Conservation (phyloP, 2,888 invertebrate genomes). For the Mythimna albipuncta region DNA sequence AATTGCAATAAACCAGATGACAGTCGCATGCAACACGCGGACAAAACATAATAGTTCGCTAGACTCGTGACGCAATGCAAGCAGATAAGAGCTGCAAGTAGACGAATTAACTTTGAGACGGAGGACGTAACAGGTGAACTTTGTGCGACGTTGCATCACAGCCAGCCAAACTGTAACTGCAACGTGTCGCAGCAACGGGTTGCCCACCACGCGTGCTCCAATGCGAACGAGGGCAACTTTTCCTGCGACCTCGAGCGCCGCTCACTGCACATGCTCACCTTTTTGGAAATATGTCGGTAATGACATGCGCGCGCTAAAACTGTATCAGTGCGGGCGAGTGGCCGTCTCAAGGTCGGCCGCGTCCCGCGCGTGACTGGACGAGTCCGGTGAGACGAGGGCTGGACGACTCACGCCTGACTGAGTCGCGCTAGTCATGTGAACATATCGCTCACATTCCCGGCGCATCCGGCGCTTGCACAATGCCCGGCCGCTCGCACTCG, state of each 20-base stretch:
- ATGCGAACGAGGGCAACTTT: constrained; percentile 66
- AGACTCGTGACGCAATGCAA: not conserved
- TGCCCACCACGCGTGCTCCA: constrained; percentile 30
- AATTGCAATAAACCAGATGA: constrained; percentile 18
- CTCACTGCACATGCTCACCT: constrained; percentile 21
- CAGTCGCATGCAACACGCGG: constrained; percentile 1
- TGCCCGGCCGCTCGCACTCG: not conserved
- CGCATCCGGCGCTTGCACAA: constrained; percentile 45
- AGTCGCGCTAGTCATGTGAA: constrained; percentile 11
- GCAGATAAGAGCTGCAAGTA: not conserved
- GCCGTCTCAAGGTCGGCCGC: constrained; percentile 1
- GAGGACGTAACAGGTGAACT: not conserved
- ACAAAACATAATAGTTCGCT: not conserved
- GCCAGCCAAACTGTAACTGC: not conserved
- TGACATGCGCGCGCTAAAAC: constrained; percentile 10
- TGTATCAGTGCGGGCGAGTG: constrained; percentile 12
- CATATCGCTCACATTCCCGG: constrained; percentile 27
- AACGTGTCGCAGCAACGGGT: not conserved
- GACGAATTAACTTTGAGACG: not conserved
- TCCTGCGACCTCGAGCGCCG: constrained; percentile 55
- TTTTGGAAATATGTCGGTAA: constrained; percentile 41
- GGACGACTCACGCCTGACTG: not conserved
- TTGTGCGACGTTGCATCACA: not conserved
- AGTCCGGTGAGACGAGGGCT: not conserved
- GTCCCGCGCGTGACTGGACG: not conserved